Base-by-base conservation (phyloP, 2,113 vertebrate species). In the Dromas ardeola region DNA sequence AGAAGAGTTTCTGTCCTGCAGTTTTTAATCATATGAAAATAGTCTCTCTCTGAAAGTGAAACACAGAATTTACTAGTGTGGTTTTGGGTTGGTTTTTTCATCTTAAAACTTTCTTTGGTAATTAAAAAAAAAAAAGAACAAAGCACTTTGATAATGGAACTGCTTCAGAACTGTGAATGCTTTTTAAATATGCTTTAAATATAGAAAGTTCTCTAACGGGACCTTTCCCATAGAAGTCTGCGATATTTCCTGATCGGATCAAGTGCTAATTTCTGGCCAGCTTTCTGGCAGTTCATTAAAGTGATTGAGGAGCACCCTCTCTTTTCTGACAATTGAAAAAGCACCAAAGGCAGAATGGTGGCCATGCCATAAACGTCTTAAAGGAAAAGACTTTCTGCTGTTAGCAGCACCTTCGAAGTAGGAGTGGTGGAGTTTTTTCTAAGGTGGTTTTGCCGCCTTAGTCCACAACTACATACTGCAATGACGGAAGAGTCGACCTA, bases 281-380 rank as follows among this genome's bases (percentile, higher is more conserved):
- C 52, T 80, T 73, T 85, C 74, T 90, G 86, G 63, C 79, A 93
- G 55, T 55, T 95, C 86, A 81, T 95, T 94, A 49, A 61, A 88
- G 63, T 86, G 81, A 88, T 71, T 67, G 85, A 95, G 90, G 69
- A 86, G 43, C 72, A 96, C 17, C 38, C 25, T 95, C 72, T 89
- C 52, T 59, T 70, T 88, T 76, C 59, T 95, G 91, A 93, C 77
- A 85, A 71, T 6, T 84, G 81, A 90, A 94, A 88, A 94, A 84
- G 59, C 56, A 83, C 42, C 63, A 8, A 58, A 87, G 87, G 23
- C 74, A 65, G 63, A 79, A 67, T 13, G 26, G 55, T 74, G 88
- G 47, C 74, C 11, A 5, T 58, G 45, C 76, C 50, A 56, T 86
- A 81, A 83, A 47, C 0, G 6, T 38, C 76, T 81, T 86, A 66